phyloP scores from a whole-genome alignment of 2,888 invertebrate genomes.

The Drosophila kuntzei region DNA sequence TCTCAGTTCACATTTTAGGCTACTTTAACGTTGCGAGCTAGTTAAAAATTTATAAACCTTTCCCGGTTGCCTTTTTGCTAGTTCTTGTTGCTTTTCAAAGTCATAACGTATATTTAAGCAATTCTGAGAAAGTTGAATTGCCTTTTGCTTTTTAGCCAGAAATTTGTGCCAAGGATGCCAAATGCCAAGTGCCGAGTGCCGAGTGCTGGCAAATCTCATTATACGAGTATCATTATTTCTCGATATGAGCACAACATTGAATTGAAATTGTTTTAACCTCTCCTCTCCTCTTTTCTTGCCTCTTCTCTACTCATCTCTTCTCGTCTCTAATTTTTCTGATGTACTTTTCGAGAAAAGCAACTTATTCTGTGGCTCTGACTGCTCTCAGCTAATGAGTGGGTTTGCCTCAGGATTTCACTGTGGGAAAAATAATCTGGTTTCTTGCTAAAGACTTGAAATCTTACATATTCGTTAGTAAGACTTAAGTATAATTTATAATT shows the following conservation, averaged over 20 bases:
- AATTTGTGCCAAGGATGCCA: not conserved
- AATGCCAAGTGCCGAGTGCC: not conserved
- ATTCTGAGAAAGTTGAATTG: not conserved
- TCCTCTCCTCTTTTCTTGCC: not conserved
- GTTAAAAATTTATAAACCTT: constrained; percentile 68
- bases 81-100: constrained; percentile 9
- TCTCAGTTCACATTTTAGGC: constrained; percentile 32
- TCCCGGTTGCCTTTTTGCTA: constrained; percentile 29
- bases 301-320: not conserved
- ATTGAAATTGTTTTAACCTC: not conserved
- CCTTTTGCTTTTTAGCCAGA: not conserved
- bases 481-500: too few species aligned
- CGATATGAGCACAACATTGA: not conserved
- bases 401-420: not conserved
- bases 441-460: too few species aligned
- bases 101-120: not conserved
- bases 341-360: not conserved
- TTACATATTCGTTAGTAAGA: too few species aligned
- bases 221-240: not conserved
- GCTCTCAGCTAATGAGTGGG: constrained; percentile 10
- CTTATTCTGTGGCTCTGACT: not conserved
- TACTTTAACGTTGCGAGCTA: constrained; percentile 48
- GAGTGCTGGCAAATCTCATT: constrained; percentile 4
- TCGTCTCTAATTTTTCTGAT: not conserved
- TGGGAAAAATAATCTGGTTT: too few species aligned